Evolutionary conservation across 2,113 vertebrate species (phyloP).

Genomic region (Dipodomys merriami): DNA sequence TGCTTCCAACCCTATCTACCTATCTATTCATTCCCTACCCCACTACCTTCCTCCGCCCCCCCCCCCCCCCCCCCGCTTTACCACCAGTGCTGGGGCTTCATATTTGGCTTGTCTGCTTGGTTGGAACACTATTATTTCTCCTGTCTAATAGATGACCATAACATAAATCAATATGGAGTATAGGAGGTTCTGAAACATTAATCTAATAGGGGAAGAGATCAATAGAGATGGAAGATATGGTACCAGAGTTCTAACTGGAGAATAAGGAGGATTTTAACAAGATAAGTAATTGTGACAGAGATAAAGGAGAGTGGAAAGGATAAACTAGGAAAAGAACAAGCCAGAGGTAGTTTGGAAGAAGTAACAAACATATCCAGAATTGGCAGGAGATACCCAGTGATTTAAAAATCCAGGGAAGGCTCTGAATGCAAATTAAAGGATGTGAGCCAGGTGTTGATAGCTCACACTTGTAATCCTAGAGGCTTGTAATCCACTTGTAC

Average conservation of each 20-base stretch:
- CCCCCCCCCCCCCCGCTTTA: too few species aligned
- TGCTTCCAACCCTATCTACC: too few species aligned
- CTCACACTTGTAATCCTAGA: too few species aligned
- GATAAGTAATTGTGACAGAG: neutral
- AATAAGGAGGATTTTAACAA: neutral
- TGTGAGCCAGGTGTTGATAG: neutral
- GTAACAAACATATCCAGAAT: neutral
- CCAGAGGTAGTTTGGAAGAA: neutral
- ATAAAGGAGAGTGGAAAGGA: neutral
- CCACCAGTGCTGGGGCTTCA: too few species aligned
- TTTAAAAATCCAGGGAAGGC: neutral
- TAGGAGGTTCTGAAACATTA: conserved; percentile 7
- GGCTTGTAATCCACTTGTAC: too few species aligned
- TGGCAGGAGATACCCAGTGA: neutral
- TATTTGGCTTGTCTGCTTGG: too few species aligned
- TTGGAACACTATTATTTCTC: neutral
- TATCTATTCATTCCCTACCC: too few species aligned
- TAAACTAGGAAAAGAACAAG: neutral
- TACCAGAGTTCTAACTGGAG: neutral
- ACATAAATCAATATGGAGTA: neutral
- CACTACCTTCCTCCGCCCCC: too few species aligned
- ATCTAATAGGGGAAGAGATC: conserved; percentile 1
- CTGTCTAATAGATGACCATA: conserved; percentile 8
- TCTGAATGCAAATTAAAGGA: neutral
- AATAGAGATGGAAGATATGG: conserved; percentile 4